phyloP scores from a whole-genome alignment of 2,888 invertebrate genomes.

The Ametastegia equiseti region DNA sequence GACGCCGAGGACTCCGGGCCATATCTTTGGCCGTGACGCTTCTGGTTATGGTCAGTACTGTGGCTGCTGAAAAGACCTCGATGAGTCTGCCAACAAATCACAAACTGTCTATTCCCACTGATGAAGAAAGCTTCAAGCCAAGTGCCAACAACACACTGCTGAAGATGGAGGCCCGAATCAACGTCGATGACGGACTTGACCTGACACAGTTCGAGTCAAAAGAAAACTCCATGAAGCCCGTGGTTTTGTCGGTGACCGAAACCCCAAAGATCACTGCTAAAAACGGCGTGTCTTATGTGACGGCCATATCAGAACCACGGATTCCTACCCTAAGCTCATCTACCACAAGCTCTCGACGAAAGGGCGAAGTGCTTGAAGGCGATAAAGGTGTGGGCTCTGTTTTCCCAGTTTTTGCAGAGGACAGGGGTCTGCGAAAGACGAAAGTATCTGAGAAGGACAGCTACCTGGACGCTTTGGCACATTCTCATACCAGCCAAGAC shows the following conservation, averaged over 20 bases:
- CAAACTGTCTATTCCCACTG: background rate
- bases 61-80: background rate
- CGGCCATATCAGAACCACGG: conserved; percentile 36
- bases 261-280: background rate
- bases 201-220: conserved; percentile 39
- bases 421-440: conserved; percentile 6
- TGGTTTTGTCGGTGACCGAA: background rate
- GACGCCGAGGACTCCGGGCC: background rate
- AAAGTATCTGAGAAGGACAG: conserved; percentile 76
- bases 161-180: conserved; percentile 57
- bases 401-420: conserved; percentile 45
- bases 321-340: conserved; percentile 4
- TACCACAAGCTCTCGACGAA: background rate
- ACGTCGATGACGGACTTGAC: conserved; percentile 50
- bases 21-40: background rate
- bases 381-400: conserved; percentile 13
- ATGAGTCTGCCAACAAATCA: conserved; percentile 24
- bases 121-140: conserved; percentile 10
- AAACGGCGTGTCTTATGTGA: conserved; percentile 32
- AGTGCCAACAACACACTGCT: conserved; percentile 46
- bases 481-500: conserved; percentile 78
- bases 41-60: background rate
- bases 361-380: conserved; percentile 27
- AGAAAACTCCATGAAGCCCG: background rate
- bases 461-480: conserved; percentile 82